A percentile compares a stretch with the other conserved stretches of the same genome.
Evolutionary conservation across 1,140 invertebrate species (phyloP).

Genomic region (Formica exsecta): DNA sequence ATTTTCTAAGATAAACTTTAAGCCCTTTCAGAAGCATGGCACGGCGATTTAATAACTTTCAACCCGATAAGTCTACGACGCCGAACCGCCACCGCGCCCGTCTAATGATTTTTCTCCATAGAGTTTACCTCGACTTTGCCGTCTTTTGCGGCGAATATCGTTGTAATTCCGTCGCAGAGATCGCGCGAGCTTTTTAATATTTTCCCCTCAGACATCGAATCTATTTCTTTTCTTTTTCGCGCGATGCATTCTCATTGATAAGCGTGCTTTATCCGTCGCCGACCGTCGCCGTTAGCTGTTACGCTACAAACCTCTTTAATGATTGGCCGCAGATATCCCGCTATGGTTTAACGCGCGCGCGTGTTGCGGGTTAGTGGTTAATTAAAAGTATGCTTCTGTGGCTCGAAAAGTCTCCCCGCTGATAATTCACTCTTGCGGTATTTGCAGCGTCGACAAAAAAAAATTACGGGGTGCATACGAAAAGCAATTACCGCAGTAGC

Average conservation of each 20-base stretch:
- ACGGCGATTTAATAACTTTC: constrained; percentile 29
- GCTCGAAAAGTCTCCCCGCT: background rate
- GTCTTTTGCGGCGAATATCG: background rate
- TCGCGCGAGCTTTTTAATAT: background rate
- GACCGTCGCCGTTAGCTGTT: background rate
- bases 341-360: background rate
- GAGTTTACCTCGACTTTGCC: background rate
- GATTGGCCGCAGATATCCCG: background rate
- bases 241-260: background rate
- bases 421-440: background rate
- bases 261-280: background rate
- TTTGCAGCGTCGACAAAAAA: background rate
- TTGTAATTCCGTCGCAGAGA: background rate
- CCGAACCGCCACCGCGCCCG: background rate
- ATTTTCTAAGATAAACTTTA: constrained; percentile 17
- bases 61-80: constrained; percentile 4
- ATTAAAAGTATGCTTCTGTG: background rate
- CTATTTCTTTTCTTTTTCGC: background rate
- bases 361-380: background rate
- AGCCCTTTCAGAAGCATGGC: constrained; percentile 7
- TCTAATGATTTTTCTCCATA: constrained; percentile 2
- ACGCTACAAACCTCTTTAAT: background rate
- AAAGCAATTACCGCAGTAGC: background rate
- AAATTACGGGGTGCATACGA: background rate
- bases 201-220: background rate